Evolutionary conservation across 2,113 vertebrate species (phyloP).

Genomic region (Lynx canadensis): DNA sequence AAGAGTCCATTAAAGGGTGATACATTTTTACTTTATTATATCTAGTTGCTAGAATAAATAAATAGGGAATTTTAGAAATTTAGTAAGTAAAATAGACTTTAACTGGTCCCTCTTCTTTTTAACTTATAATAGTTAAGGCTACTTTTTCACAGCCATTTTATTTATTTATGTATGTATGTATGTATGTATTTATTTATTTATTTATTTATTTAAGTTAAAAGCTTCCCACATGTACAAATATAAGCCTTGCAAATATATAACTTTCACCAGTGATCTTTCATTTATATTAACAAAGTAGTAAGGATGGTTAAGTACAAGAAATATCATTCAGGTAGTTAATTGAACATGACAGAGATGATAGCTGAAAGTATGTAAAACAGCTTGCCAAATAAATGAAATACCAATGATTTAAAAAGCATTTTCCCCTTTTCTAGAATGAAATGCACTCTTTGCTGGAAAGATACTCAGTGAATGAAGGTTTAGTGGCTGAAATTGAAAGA

Average conservation of each 20-base stretch:
- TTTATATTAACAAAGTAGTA: slow-evolving; percentile 43
- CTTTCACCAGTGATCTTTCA: slow-evolving; percentile 19
- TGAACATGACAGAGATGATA: slow-evolving; percentile 52
- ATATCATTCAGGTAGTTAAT: slow-evolving; percentile 2
- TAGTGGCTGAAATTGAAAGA: slow-evolving; percentile 96
- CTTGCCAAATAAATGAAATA: slow-evolving; percentile 44
- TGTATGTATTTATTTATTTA: not conserved
- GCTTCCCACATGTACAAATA: not conserved
- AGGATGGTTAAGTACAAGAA: not conserved
- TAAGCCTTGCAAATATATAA: not conserved
- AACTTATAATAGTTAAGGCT: not conserved
- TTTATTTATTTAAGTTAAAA: not conserved
- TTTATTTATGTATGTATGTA: slow-evolving; percentile 9
- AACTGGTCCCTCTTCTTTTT: not conserved
- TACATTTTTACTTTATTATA: not conserved
- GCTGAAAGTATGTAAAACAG: not conserved
- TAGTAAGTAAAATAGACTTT: slow-evolving; percentile 39
- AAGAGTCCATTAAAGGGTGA: not conserved
- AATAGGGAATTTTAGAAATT: slow-evolving; percentile 11
- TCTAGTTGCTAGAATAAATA: slow-evolving; percentile 25
- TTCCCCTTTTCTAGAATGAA: slow-evolving; percentile 90
- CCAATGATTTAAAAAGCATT: slow-evolving; percentile 45
- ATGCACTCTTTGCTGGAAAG: slow-evolving; percentile 94
- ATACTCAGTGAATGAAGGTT: slow-evolving; percentile 95
- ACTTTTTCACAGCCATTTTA: not conserved